These are phyloP conservation scores for Tanaodytes sp. DNA, from an alignment of 2,888 invertebrate species.

Conservation along the genomic window DNA sequence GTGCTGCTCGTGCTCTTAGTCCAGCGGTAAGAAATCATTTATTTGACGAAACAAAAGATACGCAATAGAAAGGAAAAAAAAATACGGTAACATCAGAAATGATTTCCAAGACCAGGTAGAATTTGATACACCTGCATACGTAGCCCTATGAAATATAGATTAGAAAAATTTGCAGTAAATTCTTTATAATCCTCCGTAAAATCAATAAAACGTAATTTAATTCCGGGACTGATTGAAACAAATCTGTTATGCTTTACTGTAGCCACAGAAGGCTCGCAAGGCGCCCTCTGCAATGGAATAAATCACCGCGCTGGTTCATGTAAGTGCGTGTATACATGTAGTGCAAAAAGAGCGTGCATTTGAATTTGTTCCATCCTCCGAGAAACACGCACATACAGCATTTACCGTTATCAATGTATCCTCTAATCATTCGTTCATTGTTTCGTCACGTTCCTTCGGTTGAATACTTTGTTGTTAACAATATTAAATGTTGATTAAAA, in stretches of 20 bases:
- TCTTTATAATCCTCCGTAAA: too few relatives aligned
- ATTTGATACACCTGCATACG: too few relatives aligned
- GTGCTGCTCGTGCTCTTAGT: not conserved
- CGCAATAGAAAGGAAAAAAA: not conserved
- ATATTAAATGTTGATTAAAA: conserved; percentile 22
- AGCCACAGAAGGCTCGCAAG: conserved; percentile 74
- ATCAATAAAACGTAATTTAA: too few relatives aligned
- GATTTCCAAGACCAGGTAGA: too few relatives aligned
- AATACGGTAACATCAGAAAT: too few relatives aligned
- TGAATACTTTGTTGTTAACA: conserved; percentile 29
- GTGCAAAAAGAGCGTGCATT: conserved; percentile 56
- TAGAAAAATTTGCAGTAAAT: too few relatives aligned
- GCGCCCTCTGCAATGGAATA: conserved; percentile 72
- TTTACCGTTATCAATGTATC: conserved; percentile 14
- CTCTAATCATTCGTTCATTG: conserved; percentile 45
- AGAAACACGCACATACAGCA: conserved; percentile 51
- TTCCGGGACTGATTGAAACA: conserved; percentile 35
- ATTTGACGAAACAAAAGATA: too few relatives aligned
- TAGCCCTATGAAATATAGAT: too few relatives aligned
- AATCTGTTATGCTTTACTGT: conserved; percentile 64
- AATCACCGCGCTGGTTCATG: conserved; percentile 71
- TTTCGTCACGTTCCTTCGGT: conserved; percentile 24
- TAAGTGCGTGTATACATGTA: conserved; percentile 68
- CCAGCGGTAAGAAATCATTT: not conserved
- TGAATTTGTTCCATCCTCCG: conserved; percentile 55